Conservation (phyloP, 2,888 invertebrate species). For the Patella ulyssiponensis region DNA sequence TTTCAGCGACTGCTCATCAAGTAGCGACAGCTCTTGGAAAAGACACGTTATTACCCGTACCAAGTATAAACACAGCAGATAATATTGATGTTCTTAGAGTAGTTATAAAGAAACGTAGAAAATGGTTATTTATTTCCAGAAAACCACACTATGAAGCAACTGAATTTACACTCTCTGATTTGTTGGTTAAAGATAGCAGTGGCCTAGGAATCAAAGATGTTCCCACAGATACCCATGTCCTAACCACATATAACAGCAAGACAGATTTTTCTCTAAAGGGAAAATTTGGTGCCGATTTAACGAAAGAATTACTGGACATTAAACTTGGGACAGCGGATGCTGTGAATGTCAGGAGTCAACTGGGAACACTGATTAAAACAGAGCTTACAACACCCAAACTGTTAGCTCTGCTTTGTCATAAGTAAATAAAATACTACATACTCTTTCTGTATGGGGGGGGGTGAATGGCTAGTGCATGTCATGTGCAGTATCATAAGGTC, state of each 20-base stretch:
- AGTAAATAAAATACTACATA: no score
- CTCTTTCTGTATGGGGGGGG: no score
- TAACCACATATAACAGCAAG: conserved; percentile 32
- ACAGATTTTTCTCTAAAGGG: conserved; percentile 49
- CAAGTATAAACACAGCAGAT: conserved; percentile 46
- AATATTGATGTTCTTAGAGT: conserved; percentile 45
- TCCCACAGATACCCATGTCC: conserved; percentile 11
- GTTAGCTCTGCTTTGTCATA: not conserved
- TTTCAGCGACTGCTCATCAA: conserved; percentile 50
- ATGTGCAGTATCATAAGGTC: no score
- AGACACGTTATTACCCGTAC: conserved; percentile 44
- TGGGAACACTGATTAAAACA: conserved; percentile 31
- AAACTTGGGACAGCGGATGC: conserved; percentile 41
- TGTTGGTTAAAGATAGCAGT: conserved; percentile 19
- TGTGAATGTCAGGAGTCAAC: conserved; percentile 38
- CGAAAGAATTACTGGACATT: conserved; percentile 47
- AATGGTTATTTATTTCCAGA: conserved; percentile 33
- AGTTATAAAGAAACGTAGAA: conserved; percentile 40
- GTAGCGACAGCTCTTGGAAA: conserved; percentile 49
- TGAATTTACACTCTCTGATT: conserved; percentile 33
- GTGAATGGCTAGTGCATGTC: no score
- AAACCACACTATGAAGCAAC: conserved; percentile 31
- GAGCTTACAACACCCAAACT: conserved; percentile 8
- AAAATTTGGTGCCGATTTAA: conserved; percentile 49
- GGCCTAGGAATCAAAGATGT: conserved; percentile 8